Evolutionary conservation across 2,888 invertebrate genomes (phyloP).

Genomic region (Choreutis nemorana): DNA sequence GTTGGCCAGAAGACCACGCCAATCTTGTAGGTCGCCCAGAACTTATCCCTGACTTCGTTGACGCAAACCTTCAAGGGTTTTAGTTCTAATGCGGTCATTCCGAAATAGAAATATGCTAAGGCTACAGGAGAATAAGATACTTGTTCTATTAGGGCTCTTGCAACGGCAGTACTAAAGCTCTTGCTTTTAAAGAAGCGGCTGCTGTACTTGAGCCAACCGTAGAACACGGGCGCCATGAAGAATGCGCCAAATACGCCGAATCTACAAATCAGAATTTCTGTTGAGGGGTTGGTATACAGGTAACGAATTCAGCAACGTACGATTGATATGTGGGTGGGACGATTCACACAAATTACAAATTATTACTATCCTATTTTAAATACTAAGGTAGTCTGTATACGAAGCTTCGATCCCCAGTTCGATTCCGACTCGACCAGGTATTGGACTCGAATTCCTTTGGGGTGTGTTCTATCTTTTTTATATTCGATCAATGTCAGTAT

Average conservation of each 20-base stretch:
- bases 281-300: no score
- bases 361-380: no score
- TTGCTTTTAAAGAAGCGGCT: conserved; percentile 32
- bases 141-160: conserved; percentile 69
- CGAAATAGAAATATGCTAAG: conserved; percentile 77
- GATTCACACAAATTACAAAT: no score
- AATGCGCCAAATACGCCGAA: conserved; percentile 78
- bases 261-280: no score
- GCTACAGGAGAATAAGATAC: conserved; percentile 76
- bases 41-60: conserved; percentile 74
- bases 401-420: no score
- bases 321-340: no score
- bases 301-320: no score
- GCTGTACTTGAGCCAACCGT: conserved; percentile 73
- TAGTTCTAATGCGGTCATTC: conserved; percentile 75
- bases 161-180: conserved; percentile 27
- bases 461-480: no score
- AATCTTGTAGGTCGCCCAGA: conserved; percentile 76
- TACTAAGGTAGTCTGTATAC: no score
- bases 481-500: no score
- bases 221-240: conserved; percentile 80
- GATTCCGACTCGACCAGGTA: no score
- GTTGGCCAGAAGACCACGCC: conserved; percentile 75
- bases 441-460: no score
- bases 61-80: conserved; percentile 68